These are phyloP conservation scores for Falco columbarius DNA, from an alignment of 2,797 vertebrate species.

Conservation along the genomic window DNA sequence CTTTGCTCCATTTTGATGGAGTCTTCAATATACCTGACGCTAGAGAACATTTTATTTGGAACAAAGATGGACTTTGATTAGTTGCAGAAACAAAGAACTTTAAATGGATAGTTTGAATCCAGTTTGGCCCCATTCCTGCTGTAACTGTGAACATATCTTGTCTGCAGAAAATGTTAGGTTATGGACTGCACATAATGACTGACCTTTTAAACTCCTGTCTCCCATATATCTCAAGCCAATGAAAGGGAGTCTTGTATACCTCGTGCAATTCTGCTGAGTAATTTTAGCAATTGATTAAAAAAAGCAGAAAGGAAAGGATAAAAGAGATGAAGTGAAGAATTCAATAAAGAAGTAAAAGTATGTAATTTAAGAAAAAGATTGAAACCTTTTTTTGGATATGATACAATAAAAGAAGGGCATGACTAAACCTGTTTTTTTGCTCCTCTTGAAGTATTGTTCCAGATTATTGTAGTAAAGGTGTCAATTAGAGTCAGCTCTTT, in stretches of 20 bases:
- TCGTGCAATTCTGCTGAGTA: not conserved
- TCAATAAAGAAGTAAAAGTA: not conserved
- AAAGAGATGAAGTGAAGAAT: not conserved
- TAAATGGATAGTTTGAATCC: not conserved
- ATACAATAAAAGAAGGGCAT: not conserved
- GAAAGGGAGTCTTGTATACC: not conserved
- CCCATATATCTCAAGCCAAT: not conserved
- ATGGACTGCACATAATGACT: not conserved
- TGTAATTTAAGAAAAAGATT: slow-evolving; percentile 8
- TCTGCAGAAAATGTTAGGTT: not conserved
- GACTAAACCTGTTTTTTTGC: slow-evolving; percentile 26
- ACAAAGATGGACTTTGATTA: not conserved
- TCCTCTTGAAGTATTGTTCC: slow-evolving; percentile 6
- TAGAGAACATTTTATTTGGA: not conserved
- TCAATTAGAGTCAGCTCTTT: slow-evolving; percentile 38
- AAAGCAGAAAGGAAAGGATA: not conserved
- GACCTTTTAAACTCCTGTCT: not conserved
- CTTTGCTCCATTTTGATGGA: not conserved
- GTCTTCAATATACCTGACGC: not conserved
- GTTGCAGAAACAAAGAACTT: not conserved
- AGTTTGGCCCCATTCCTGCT: not conserved
- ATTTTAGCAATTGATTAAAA: not conserved
- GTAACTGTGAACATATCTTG: not conserved
- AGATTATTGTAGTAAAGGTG: slow-evolving; percentile 23
- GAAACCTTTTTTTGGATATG: not conserved